phyloP scores from a whole-genome alignment of 2,113 vertebrate species.

The Dicrurus megarhynchus region DNA sequence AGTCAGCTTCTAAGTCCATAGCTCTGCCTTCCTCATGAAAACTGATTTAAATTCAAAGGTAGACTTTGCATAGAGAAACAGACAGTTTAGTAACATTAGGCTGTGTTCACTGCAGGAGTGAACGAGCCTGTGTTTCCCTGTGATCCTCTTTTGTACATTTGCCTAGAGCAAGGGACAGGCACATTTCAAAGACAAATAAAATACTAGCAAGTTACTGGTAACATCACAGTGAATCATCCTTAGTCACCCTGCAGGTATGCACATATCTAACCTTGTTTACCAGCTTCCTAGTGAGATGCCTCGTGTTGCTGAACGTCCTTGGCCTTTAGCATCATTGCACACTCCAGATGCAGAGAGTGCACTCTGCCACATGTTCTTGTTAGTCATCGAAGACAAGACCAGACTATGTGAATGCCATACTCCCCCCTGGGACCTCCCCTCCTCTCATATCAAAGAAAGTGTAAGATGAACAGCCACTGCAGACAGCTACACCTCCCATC shows the following conservation, averaged over 20 bases:
- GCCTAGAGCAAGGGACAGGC: constrained; percentile 2
- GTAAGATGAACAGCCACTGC: background rate
- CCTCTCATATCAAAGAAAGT: background rate
- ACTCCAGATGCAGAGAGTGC: background rate
- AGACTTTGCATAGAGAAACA: background rate
- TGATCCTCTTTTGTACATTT: background rate
- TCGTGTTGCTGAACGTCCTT: background rate
- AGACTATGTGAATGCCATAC: background rate
- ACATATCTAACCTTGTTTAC: background rate
- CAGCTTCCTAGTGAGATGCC: background rate
- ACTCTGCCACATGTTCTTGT: background rate
- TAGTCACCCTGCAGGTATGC: constrained; percentile 20
- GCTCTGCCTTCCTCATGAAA: background rate
- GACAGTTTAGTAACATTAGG: background rate
- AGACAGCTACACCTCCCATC: background rate
- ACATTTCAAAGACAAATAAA: background rate
- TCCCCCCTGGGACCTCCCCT: background rate
- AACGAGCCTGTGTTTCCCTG: background rate
- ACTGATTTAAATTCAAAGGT: background rate
- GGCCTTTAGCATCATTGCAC: background rate
- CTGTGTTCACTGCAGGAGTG: background rate
- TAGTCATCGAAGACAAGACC: background rate
- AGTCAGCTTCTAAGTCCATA: background rate
- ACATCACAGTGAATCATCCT: background rate
- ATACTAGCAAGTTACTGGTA: background rate